A percentile compares a stretch with the other conserved stretches of the same genome.
Evolutionary conservation across 2,888 invertebrate genomes (phyloP).

Genomic region (Acronicta leporina): DNA sequence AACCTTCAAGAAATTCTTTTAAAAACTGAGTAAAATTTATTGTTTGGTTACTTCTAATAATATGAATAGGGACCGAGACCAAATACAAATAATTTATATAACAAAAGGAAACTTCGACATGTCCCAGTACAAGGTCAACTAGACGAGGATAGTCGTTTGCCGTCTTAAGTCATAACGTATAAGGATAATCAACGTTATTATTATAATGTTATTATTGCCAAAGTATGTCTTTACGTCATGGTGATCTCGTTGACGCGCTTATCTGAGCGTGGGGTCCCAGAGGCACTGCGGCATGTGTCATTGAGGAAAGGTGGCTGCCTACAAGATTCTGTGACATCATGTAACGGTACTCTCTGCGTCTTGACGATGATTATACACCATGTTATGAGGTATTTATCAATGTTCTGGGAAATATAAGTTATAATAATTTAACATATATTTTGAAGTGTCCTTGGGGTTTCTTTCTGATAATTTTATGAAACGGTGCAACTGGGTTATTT

Average conservation of each 20-base stretch:
- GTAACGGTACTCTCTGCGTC: conserved; percentile 20
- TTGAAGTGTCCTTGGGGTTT: no score
- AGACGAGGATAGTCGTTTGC: background rate
- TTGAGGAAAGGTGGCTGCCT: conserved; percentile 28
- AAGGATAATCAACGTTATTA: conserved; percentile 6
- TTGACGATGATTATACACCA: background rate
- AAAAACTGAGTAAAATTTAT: no score
- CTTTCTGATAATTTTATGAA: no score
- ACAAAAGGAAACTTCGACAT: background rate
- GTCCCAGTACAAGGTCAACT: background rate
- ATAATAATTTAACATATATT: no score
- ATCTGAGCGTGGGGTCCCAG: background rate
- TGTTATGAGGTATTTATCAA: background rate
- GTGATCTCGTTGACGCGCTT: conserved; percentile 11
- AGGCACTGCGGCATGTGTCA: conserved; percentile 24
- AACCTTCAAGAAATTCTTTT: no score
- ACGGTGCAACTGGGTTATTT: no score
- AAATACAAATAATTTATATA: no score
- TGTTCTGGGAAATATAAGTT: no score
- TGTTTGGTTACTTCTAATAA: no score
- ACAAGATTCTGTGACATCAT: background rate
- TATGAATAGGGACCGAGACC: no score
- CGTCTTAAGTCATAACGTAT: background rate
- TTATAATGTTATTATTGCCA: conserved; percentile 4
- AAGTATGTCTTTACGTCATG: conserved; percentile 21